phyloP scores from a whole-genome alignment of 2,113 vertebrate genomes.

The Daphoenositta chrysoptera region DNA sequence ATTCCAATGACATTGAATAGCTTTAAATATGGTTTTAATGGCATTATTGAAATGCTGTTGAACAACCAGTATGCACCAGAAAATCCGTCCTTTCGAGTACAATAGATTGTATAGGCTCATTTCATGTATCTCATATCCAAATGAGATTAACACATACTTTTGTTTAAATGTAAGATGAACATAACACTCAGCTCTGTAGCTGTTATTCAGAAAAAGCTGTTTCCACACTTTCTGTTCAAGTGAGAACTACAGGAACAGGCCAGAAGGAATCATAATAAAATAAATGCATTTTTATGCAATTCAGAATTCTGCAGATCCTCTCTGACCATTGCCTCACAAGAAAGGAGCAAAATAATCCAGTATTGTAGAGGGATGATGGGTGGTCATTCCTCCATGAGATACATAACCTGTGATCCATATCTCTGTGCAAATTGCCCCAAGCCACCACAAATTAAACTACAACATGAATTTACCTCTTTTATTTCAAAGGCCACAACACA shows the following conservation, averaged over 20 bases:
- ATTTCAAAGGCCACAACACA: background rate
- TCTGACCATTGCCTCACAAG: background rate
- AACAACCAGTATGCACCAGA: background rate
- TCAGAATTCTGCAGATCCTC: background rate
- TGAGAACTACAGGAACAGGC: background rate
- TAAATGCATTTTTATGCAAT: background rate
- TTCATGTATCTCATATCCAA: constrained; percentile 9
- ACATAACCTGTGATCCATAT: background rate
- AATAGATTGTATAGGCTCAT: constrained; percentile 9
- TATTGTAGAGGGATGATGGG: background rate
- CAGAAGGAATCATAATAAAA: constrained; percentile 3
- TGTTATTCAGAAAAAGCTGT: background rate
- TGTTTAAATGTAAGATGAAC: constrained; percentile 18
- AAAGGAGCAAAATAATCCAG: background rate
- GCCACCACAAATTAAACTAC: background rate
- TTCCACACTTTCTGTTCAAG: background rate
- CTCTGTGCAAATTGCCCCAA: background rate
- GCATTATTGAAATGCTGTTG: constrained; percentile 22
- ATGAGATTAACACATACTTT: constrained; percentile 14
- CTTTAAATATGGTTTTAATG: constrained; percentile 49
- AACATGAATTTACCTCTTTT: background rate
- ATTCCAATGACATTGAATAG: background rate
- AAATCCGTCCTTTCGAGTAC: background rate
- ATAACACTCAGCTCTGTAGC: background rate
- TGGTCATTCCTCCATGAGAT: background rate